phyloP scores from a whole-genome alignment of 1,140 invertebrate species.

The Phthorimaea operculella region DNA sequence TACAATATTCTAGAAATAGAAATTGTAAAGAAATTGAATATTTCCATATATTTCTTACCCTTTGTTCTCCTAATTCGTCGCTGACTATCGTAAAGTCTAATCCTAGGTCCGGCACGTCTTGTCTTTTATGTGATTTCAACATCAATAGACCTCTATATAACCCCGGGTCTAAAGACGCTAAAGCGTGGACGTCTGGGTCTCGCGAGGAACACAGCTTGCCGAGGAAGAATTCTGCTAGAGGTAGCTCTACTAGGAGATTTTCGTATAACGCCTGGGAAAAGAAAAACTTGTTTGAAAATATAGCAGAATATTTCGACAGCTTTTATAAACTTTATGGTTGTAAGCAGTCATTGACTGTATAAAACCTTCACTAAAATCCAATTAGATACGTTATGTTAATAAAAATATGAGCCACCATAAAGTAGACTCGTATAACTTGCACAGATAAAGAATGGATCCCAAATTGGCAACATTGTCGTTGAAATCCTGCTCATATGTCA shows the following conservation, averaged over 20 bases:
- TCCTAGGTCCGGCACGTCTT: conserved; percentile 82
- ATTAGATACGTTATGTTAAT: no score
- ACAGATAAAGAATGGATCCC: no score
- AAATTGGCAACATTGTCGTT: no score
- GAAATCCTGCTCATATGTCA: no score
- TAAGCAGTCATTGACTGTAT: not conserved
- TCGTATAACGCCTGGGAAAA: conserved; percentile 87
- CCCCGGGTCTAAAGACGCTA: conserved; percentile 92
- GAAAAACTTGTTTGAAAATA: conserved; percentile 3
- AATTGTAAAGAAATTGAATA: no score
- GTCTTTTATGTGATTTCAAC: conserved; percentile 80
- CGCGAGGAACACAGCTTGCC: conserved; percentile 77
- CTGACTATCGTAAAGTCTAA: conserved; percentile 95
- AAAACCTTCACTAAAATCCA: conserved; percentile 1
- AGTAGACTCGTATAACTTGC: no score
- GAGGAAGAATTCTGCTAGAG: conserved; percentile 93
- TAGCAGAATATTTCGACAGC: no score
- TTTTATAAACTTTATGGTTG: no score
- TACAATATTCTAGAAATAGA: no score
- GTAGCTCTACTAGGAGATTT: conserved; percentile 93
- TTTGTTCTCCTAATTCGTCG: conserved; percentile 91
- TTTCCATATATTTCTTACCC: conserved; percentile 71
- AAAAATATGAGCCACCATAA: no score
- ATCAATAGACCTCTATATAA: conserved; percentile 92
- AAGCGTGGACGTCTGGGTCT: conserved; percentile 89